Evolutionary conservation across 2,888 invertebrate genomes (phyloP), one percentile per base, ranked within the genome.

Genomic region (Napeogenes sylphis): DNA sequence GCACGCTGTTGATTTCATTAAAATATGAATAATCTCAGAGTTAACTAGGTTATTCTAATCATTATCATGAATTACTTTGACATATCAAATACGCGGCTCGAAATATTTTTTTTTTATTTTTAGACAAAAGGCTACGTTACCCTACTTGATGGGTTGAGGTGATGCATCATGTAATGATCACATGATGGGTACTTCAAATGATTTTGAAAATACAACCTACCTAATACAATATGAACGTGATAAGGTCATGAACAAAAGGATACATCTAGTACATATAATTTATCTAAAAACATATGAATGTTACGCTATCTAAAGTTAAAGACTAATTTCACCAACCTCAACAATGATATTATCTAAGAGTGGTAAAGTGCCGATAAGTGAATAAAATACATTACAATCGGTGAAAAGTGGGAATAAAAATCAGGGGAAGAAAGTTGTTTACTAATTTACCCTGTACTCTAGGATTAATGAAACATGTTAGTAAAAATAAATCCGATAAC

Each of bases 61-160:
- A 85, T 88, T 86, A 88, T 89, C 80, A 88, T 88, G 88, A 84
- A 73, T 89, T 90, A 90, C 90, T 88, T 90, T 90, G 89, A 90
- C 90, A 90, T 90, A 90, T 90, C 82, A 85, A 87, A 84, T 85
- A 90, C 90, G 90, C 90, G 90, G 90, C 90, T 90, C 90, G 89
- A 90, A 89, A 87, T 88, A 78, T 87, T 83, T 83, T 84, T 83
- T 76, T 84, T 83, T 82, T 66, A 70, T 81, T 81, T 81, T 81
- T 83, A 76, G 82, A 81, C 79, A 65, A 72, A 70, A 72, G 82
- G 83, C 90, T 90, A 90, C 83, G 73, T 80, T 87, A 86, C 82
- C 83, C 87, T 89, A 89, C 79, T 80, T 80, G 80, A 87, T 87
- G 89, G 84, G 79, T 84, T 78, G 81, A 85, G 82, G 84, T 84